Evolutionary conservation across 2,797 vertebrate genomes (phyloP).

Genomic region (Hylomyscus alleni): DNA sequence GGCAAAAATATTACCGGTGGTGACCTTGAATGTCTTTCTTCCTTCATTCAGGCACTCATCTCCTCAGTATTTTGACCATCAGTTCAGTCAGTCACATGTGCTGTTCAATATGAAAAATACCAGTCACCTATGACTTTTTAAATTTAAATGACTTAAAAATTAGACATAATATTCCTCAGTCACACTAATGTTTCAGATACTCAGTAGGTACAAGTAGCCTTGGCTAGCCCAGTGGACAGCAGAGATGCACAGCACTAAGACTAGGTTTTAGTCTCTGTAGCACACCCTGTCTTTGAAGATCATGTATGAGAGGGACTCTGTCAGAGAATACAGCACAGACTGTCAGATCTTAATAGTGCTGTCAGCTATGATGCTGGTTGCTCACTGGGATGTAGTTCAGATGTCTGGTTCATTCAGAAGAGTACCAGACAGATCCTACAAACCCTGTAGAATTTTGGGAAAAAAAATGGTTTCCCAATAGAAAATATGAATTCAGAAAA

Average conservation of each 20-base stretch:
- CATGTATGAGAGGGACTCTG: too few relatives aligned
- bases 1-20: neutral
- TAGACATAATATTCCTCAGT: neutral
- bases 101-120: neutral
- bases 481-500: rapidly evolving
- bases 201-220: rapidly evolving
- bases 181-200: neutral
- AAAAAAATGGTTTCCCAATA: neutral
- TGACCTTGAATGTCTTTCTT: neutral
- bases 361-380: neutral
- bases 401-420: neutral
- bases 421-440: neutral
- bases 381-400: neutral
- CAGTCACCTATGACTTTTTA: neutral
- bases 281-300: neutral
- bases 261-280: neutral
- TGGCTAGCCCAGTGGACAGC: neutral
- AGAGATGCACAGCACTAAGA: neutral
- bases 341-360: neutral
- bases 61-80: neutral
- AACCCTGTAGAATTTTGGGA: neutral
- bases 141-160: conserved; percentile 4
- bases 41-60: neutral
- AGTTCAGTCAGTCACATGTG: neutral
- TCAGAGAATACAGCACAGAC: neutral